A percentile compares a stretch with the other conserved stretches of the same genome.
Conservation (phyloP, 2,888 invertebrate species). For the Scrobipalpa costella region DNA sequence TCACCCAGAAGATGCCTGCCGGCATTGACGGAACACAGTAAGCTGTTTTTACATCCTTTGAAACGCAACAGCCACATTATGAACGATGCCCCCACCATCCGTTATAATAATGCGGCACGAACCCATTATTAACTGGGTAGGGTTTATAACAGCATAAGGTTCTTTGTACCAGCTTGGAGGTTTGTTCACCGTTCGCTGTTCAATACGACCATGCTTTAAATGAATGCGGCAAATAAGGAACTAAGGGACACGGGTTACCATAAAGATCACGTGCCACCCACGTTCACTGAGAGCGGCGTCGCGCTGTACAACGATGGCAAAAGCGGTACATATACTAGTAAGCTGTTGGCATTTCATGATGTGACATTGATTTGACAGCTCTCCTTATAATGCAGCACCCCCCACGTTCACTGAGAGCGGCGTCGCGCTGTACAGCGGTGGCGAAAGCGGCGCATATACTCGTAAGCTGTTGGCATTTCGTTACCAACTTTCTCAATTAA, state of each 20-base stretch:
- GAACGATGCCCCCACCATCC: background rate
- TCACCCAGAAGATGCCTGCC: too few species aligned
- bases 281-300: background rate
- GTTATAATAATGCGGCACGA: background rate
- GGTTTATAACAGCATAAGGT: background rate
- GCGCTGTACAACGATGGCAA: background rate
- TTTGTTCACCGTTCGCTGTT: background rate
- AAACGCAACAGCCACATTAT: background rate
- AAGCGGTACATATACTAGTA: conserved; percentile 1
- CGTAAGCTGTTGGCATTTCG: conserved; percentile 23
- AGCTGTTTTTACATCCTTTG: too few species aligned
- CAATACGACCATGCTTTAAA: background rate
- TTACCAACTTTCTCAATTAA: conserved; percentile 32
- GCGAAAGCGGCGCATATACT: background rate
- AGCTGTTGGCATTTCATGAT: background rate
- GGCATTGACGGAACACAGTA: too few species aligned
- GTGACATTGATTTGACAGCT: background rate
- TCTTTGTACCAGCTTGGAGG: conserved; percentile 8
- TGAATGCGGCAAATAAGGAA: background rate
- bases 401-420: background rate
- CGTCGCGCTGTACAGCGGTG: background rate
- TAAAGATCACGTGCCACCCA: too few species aligned
- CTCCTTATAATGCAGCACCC: background rate
- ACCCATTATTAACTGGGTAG: background rate
- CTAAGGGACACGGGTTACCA: too few species aligned